Evolutionary conservation across 2,113 vertebrate species (phyloP), one percentile per base, ranked within the genome.

Genomic region (Rhabdornis inornatus): DNA sequence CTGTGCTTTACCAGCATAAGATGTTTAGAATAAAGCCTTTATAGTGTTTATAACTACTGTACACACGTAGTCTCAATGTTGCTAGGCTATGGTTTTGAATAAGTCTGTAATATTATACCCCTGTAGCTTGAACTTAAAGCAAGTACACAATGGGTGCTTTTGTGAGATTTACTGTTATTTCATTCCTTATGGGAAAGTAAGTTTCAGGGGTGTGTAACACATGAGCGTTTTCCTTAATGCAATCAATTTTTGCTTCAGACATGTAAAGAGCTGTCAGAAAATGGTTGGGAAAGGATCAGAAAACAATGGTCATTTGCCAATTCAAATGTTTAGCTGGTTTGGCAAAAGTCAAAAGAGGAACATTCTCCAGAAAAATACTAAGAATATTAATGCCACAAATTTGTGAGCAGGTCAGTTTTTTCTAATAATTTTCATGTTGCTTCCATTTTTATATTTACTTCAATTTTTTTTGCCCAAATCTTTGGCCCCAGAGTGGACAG

Each of bases 141-240:
- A 75, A 95, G 83, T 72, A 77, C 86, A 93, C 89, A 96, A 64
- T 88, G 95, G 71, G 35, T 94, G 83, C 79, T 90, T 77, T 90
- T 92, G 93, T 96, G 94, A 95, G 92, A 94, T 92, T 92, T 94
- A 90, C 80, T 96, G 60, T 84, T 93, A 92, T 93, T 96, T 92
- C 61, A 84, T 84, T 91, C 93, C 44, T 68, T 93, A 49, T 50
- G 87, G 80, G 31, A 87, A 35, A 82, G 71, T 52, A 40, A 64
- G 37, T 91, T 93, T 65, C 90, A 95, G 82, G 89, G 52, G 49
- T 55, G 37, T 52, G 75, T 78, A 69, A n/a, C 53, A 45, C 60
- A 77, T 25, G 78, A 89, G 76, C 57, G 5, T 88, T 95, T 95
- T 83, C 64, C 82, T 90, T 95, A 91, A 93, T 85, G 87, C 83